A percentile compares a stretch with the other conserved stretches of the same genome.
phyloP scores from a whole-genome alignment of 1,140 invertebrate genomes.

The Charaxes varanes region DNA sequence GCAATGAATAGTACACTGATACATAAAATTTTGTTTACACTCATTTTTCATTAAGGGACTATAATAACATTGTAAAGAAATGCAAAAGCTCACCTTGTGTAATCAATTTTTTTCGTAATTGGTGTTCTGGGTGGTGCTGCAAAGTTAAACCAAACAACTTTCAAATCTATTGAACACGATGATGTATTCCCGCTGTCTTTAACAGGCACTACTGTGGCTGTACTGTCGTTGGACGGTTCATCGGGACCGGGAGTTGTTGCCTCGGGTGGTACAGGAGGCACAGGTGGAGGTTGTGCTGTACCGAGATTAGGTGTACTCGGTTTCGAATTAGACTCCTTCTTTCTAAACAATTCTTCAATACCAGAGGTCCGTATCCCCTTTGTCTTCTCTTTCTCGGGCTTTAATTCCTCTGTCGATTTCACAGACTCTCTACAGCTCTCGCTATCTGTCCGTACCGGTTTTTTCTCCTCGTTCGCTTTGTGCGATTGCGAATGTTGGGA shows the following conservation, averaged over 20 bases:
- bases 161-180: constrained; percentile 89
- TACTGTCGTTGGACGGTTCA: constrained; percentile 54
- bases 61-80: neutral
- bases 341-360: constrained; percentile 70
- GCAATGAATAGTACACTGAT: too few species aligned
- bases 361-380: constrained; percentile 53
- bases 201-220: constrained; percentile 43
- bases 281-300: constrained; percentile 41
- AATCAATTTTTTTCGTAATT: constrained; percentile 96
- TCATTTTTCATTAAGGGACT: too few species aligned
- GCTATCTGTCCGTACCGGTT: constrained; percentile 45
- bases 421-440: constrained; percentile 72
- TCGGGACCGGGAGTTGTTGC: constrained; percentile 42
- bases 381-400: constrained; percentile 54
- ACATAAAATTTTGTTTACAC: too few species aligned
- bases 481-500: constrained; percentile 84
- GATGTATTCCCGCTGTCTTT: constrained; percentile 81
- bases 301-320: constrained; percentile 69
- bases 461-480: constrained; percentile 80
- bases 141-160: constrained; percentile 97
- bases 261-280: constrained; percentile 35
- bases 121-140: constrained; percentile 95
- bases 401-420: constrained; percentile 71
- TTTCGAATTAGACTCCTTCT: constrained; percentile 64
- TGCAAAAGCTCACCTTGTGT: constrained; percentile 81